Evolutionary conservation across 2,888 invertebrate species (phyloP).

Genomic region (Drosophila histrio): DNA sequence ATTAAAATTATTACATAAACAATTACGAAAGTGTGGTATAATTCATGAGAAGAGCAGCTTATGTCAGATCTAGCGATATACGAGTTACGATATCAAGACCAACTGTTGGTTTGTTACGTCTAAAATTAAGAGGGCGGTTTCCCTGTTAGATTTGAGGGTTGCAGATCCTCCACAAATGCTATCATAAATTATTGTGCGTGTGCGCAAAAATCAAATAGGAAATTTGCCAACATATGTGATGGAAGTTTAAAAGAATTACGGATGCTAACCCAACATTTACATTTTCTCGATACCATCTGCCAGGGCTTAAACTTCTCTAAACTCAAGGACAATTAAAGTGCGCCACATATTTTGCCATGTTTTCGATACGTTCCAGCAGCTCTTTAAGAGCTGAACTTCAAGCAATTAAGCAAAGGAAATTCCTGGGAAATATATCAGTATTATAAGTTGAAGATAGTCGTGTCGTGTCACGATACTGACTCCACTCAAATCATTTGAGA

Average conservation of each 20-base stretch:
- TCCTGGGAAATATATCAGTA: conserved; percentile 18
- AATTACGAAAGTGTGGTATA: conserved; percentile 69
- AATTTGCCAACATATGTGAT: conserved; percentile 59
- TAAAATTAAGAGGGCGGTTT: conserved; percentile 38
- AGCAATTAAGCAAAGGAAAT: not conserved
- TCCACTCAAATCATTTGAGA: not conserved
- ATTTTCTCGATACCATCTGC: conserved; percentile 34
- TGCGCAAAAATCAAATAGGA: conserved; percentile 15
- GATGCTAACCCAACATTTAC: conserved; percentile 3
- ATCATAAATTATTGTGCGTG: conserved; percentile 10
- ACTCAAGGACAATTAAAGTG: conserved; percentile 9
- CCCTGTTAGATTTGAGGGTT: conserved; percentile 13
- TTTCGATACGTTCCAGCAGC: conserved; percentile 58
- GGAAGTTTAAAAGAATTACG: conserved; percentile 20
- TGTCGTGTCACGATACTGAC: not conserved
- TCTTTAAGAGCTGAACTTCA: conserved; percentile 14
- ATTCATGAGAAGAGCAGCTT: conserved; percentile 52
- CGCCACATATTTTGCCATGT: conserved; percentile 42
- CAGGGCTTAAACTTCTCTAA: not conserved
- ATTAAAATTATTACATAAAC: conserved; percentile 49
- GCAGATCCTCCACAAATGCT: conserved; percentile 57
- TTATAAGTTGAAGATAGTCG: not conserved
- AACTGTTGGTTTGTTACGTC: conserved; percentile 55
- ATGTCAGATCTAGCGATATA: conserved; percentile 38
- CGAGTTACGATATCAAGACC: conserved; percentile 21